A percentile compares a stretch with the other conserved stretches of the same genome.
These are phyloP conservation scores for Limosa lapponica DNA, from an alignment of 2,797 vertebrate genomes.

Conservation along the genomic window DNA sequence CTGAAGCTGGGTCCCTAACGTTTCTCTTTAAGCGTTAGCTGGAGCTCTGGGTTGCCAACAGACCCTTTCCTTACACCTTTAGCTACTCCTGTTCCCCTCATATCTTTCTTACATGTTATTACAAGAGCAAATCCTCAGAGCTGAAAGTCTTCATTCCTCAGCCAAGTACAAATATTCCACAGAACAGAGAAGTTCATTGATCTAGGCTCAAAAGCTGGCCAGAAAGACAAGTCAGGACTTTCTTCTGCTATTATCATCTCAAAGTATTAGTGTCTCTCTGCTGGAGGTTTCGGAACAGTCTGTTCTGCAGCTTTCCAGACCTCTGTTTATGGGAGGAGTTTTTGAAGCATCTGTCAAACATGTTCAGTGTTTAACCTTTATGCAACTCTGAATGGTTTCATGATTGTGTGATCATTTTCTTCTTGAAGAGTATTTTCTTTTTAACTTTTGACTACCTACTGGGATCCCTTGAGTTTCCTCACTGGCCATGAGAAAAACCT, in stretches of 20 bases:
- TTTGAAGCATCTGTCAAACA: constrained; percentile 39
- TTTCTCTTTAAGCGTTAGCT: neutral
- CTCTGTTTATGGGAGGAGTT: constrained; percentile 8
- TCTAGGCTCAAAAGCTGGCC: neutral
- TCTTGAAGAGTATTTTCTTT: constrained; percentile 7
- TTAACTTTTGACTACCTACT: neutral
- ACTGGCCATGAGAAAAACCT: neutral
- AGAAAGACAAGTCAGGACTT: constrained; percentile 9
- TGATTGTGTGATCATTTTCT: neutral
- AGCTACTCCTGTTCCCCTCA: neutral
- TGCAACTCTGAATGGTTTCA: neutral
- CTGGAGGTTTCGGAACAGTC: neutral
- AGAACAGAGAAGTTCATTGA: neutral
- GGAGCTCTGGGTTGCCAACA: neutral
- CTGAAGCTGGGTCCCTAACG: neutral
- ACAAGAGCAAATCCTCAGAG: neutral
- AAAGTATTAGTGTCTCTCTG: neutral
- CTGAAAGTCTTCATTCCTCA: neutral
- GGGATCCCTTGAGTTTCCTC: neutral
- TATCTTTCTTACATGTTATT: neutral
- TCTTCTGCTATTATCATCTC: constrained; percentile 5
- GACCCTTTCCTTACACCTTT: neutral
- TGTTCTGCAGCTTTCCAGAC: constrained; percentile 25
- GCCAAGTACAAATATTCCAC: neutral
- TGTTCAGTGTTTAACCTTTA: constrained; percentile 31